Conservation (phyloP, 2,888 invertebrate genomes). For the Chaetogeoica ovagalla region DNA sequence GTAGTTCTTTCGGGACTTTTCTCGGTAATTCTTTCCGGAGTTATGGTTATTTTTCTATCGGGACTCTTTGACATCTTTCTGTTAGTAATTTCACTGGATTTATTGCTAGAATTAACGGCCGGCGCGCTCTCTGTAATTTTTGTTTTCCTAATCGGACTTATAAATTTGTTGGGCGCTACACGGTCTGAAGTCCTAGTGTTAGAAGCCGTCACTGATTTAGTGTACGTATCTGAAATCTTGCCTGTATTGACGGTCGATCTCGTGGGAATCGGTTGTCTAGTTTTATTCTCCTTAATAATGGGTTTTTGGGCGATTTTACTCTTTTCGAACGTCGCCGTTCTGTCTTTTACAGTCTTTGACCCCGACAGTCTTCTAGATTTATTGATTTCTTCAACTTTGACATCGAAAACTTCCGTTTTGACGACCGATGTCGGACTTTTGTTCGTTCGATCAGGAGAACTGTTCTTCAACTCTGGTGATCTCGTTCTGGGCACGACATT, state of each 20-base stretch:
- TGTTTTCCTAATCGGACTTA: constrained; percentile 16
- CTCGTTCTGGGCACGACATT: constrained; percentile 10
- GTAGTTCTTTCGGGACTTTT: constrained; percentile 19
- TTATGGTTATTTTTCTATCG: not conserved
- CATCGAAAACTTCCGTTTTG: constrained; percentile 15
- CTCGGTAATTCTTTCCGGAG: not conserved
- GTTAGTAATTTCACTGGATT: not conserved
- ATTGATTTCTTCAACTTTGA: constrained; percentile 31
- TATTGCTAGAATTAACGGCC: not conserved
- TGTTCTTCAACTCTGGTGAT: constrained; percentile 15
- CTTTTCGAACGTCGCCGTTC: constrained; percentile 59
- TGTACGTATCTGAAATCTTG: not conserved
- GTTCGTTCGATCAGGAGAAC: constrained; percentile 7
- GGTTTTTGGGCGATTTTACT: constrained; percentile 55
- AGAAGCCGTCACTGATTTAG: constrained; percentile 57
- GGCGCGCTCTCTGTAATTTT: constrained; percentile 13
- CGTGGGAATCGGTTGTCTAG: not conserved
- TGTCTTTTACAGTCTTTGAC: constrained; percentile 56
- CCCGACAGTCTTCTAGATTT: constrained; percentile 22
- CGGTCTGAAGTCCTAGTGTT: not conserved
- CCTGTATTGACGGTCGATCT: not conserved
- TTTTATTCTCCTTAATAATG: constrained; percentile 10
- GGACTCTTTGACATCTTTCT: constrained; percentile 22
- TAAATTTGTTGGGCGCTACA: not conserved
- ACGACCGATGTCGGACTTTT: not conserved